phyloP scores from a whole-genome alignment of 2,888 invertebrate genomes.

The Uropetala carovei region DNA sequence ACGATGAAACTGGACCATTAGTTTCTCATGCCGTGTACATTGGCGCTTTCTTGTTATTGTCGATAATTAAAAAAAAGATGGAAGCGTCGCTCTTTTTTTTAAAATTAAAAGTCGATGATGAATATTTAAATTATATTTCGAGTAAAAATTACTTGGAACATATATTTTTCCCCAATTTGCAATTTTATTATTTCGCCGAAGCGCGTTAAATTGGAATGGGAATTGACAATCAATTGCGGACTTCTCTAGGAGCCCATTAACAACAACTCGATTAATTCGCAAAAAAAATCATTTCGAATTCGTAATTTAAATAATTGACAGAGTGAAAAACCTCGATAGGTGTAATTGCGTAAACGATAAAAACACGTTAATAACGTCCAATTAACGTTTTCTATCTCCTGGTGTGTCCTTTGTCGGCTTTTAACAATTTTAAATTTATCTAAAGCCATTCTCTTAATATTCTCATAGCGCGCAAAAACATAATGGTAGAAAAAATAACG shows the following conservation, averaged over 20 bases:
- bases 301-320: not conserved
- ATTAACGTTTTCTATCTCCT: too few relatives aligned
- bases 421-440: too few relatives aligned
- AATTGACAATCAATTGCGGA: not conserved
- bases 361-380: not conserved
- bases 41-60: not conserved
- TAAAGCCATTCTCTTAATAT: too few relatives aligned
- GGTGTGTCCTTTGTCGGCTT: too few relatives aligned
- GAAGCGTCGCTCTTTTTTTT: not conserved
- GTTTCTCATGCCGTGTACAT: not conserved
- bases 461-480: too few relatives aligned
- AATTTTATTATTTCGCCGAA: not conserved
- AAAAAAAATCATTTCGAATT: constrained; percentile 18
- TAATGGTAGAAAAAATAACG: too few relatives aligned
- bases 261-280: not conserved
- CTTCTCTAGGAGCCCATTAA: not conserved
- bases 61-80: not conserved
- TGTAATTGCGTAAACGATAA: not conserved
- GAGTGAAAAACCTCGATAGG: not conserved
- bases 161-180: not conserved
- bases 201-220: constrained; percentile 17
- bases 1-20: not conserved
- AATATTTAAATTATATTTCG: constrained; percentile 10
- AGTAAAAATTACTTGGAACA: not conserved
- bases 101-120: not conserved